Conservation (phyloP, 2,113 vertebrate species). For the Crotalus helleri region DNA sequence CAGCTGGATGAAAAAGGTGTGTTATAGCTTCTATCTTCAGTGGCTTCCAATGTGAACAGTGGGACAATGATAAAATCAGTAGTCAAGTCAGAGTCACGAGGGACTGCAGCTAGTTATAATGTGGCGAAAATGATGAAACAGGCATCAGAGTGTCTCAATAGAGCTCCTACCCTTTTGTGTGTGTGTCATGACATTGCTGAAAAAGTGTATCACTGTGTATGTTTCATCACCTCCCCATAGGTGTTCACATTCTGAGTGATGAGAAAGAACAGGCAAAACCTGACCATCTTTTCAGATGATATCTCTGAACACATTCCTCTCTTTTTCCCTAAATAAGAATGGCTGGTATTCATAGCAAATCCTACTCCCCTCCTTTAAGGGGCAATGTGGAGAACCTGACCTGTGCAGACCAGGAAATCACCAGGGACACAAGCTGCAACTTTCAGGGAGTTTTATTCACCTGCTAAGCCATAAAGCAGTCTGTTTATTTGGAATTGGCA, state of each 20-base stretch:
- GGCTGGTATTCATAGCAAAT: neutral
- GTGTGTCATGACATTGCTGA: neutral
- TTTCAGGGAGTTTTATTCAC: neutral
- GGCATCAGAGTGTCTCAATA: neutral
- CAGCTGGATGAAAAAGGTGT: neutral
- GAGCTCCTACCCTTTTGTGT: neutral
- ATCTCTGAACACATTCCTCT: neutral
- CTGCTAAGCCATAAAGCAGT: neutral
- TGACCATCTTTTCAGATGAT: neutral
- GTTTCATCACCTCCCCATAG: neutral
- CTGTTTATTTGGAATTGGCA: neutral
- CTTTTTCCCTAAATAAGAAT: neutral
- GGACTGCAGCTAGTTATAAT: neutral
- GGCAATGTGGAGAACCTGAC: neutral
- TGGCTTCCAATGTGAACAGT: neutral
- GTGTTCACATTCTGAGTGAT: neutral
- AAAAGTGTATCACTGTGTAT: neutral
- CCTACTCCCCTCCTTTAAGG: neutral
- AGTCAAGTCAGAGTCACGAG: neutral
- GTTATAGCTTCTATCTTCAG: neutral
- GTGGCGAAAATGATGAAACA: neutral
- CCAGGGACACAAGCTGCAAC: neutral
- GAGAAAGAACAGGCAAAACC: neutral
- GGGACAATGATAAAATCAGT: neutral
- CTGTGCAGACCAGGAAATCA: neutral